Conservation (phyloP, 2,888 invertebrate genomes). For the Napeogenes sylphis region DNA sequence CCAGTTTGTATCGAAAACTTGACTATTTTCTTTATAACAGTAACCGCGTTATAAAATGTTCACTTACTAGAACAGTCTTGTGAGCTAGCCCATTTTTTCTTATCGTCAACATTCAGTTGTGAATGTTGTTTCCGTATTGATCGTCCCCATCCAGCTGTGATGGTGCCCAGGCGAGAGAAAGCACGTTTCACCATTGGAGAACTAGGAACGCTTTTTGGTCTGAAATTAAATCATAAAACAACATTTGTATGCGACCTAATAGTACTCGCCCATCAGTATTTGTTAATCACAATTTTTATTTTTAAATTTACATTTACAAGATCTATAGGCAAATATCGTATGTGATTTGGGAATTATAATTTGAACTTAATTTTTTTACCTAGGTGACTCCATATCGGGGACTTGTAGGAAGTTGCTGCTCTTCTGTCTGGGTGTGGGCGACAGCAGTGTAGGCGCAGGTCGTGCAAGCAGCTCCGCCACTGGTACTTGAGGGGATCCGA, state of each 20-base stretch:
- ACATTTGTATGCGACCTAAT: background rate
- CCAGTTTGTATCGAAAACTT: too few species aligned
- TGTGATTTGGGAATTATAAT: background rate
- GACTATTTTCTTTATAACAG: too few species aligned
- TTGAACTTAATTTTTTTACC: slow-evolving; percentile 40
- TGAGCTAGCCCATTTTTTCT: slow-evolving; percentile 94
- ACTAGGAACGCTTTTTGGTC: slow-evolving; percentile 95
- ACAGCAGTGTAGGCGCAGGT: slow-evolving; percentile 90
- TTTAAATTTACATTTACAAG: too few species aligned
- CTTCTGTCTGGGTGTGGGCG: slow-evolving; percentile 91
- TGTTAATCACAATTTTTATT: too few species aligned
- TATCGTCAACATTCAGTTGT: slow-evolving; percentile 89
- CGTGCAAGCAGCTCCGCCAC: slow-evolving; percentile 91
- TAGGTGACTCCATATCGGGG: slow-evolving; percentile 91
- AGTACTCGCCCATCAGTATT: too few species aligned
- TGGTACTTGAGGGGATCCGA: slow-evolving; percentile 95
- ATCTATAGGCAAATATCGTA: background rate
- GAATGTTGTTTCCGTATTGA: slow-evolving; percentile 91
- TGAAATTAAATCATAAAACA: slow-evolving; percentile 47
- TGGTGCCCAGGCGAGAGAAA: slow-evolving; percentile 92
- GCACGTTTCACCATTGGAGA: slow-evolving; percentile 96
- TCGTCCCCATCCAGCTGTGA: slow-evolving; percentile 93
- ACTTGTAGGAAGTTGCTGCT: slow-evolving; percentile 95
- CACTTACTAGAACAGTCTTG: slow-evolving; percentile 93
- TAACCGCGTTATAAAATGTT: too few species aligned